phyloP scores from a whole-genome alignment of 2,113 vertebrate species.

The Malurus alboscapulatus region DNA sequence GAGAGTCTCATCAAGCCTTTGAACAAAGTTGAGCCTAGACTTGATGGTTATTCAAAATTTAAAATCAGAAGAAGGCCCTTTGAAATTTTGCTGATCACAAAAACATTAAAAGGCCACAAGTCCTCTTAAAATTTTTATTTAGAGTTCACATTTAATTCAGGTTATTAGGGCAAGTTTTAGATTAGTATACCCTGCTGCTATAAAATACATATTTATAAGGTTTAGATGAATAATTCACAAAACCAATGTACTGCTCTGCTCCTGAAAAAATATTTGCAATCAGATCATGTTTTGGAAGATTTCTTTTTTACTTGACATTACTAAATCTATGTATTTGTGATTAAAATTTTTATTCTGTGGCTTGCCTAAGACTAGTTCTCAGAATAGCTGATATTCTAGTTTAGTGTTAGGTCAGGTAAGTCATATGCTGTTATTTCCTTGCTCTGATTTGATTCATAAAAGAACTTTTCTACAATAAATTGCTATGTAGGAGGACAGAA shows the following conservation, averaged over 20 bases:
- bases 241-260: background rate
- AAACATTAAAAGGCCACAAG: background rate
- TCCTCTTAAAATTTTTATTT: slow-evolving; percentile 30
- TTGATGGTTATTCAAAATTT: background rate
- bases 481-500: background rate
- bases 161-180: background rate
- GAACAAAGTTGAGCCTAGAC: background rate
- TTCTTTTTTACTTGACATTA: slow-evolving; percentile 12
- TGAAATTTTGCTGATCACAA: slow-evolving; percentile 4
- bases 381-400: background rate
- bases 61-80: background rate
- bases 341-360: background rate
- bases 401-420: background rate
- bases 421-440: background rate
- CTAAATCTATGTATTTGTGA: background rate
- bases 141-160: slow-evolving; percentile 1
- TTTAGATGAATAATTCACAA: slow-evolving; percentile 33
- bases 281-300: background rate
- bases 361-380: background rate
- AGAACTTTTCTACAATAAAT: background rate
- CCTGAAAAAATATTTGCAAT: slow-evolving; percentile 14
- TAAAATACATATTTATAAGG: slow-evolving; percentile 37
- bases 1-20: background rate
- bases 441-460: background rate
- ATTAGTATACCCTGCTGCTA: background rate